These are phyloP conservation scores for Centroberyx gerrardi DNA, from an alignment of 2,797 vertebrate genomes.

Conservation along the genomic window DNA sequence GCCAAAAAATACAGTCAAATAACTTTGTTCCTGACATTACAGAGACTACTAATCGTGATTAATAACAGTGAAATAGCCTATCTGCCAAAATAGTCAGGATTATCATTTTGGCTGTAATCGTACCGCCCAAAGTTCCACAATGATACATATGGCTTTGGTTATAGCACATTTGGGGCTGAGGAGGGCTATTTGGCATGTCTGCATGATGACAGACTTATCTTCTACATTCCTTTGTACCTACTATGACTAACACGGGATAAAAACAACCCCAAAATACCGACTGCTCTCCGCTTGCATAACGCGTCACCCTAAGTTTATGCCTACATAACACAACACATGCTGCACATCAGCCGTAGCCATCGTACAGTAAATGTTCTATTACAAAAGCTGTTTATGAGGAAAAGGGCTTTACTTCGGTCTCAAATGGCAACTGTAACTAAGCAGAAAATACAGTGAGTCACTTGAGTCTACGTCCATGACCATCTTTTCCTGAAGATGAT, in stretches of 20 bases:
- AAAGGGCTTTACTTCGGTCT: constrained; percentile 19
- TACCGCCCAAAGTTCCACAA: constrained; percentile 15
- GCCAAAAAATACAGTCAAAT: constrained; percentile 13
- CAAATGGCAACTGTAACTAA: constrained; percentile 37
- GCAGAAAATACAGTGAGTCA: constrained; percentile 47
- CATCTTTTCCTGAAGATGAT: constrained; percentile 22
- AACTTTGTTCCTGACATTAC: neutral
- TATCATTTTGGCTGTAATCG: constrained; percentile 35
- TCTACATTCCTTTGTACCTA: constrained; percentile 55
- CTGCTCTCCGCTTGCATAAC: constrained; percentile 44
- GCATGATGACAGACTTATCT: constrained; percentile 71
- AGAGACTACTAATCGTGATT: constrained; percentile 6
- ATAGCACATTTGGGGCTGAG: constrained; percentile 60
- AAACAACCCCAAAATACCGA: constrained; percentile 51
- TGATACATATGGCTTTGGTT: constrained; percentile 73
- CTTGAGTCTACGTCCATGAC: constrained; percentile 10
- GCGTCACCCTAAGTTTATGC: constrained; percentile 21
- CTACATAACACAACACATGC: constrained; percentile 22
- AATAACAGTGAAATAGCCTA: constrained; percentile 29
- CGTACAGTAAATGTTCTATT: neutral
- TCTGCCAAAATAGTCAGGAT: constrained; percentile 43
- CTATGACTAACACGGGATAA: constrained; percentile 57
- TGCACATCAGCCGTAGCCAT: neutral
- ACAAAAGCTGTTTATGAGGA: constrained; percentile 1
- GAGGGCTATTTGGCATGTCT: constrained; percentile 58